Conservation (phyloP, 2,797 vertebrate genomes). For the Phataginus tetradactyla region DNA sequence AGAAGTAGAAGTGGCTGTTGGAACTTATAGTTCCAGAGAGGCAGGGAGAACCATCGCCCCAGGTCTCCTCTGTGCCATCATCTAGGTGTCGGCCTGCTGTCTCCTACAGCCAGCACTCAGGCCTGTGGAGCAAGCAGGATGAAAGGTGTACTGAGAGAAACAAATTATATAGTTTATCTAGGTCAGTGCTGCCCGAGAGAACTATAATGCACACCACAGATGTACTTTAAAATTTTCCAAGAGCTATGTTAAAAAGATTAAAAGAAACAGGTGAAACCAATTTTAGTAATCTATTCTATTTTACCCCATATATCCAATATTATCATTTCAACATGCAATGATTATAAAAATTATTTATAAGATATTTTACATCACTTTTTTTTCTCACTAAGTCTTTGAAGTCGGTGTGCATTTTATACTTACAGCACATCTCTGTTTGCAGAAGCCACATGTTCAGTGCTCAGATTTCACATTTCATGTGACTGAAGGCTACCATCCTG, state of each 20-base stretch:
- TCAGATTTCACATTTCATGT: not conserved
- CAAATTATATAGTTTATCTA: rapidly evolving
- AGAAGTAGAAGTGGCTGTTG: not conserved
- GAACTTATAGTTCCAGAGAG: not conserved
- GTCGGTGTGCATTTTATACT: not conserved
- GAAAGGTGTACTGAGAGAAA: not conserved
- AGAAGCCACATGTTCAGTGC: not conserved
- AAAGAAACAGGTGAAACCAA: not conserved
- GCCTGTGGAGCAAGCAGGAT: not conserved
- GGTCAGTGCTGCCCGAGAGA: rapidly evolving
- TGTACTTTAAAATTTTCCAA: not conserved
- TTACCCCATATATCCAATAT: not conserved
- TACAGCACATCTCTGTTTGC: not conserved
- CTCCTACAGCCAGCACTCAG: rapidly evolving
- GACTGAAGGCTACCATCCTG: not conserved
- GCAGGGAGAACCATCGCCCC: not conserved
- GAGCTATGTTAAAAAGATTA: not conserved
- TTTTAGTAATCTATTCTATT: not conserved
- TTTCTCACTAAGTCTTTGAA: not conserved
- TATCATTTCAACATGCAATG: not conserved
- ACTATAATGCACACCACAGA: too few relatives aligned
- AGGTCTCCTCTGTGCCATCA: not conserved
- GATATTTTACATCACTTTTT: not conserved
- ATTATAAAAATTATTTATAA: not conserved
- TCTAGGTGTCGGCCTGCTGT: rapidly evolving